Conservation (phyloP, 2,888 invertebrate genomes). For the Metellina segmentata region DNA sequence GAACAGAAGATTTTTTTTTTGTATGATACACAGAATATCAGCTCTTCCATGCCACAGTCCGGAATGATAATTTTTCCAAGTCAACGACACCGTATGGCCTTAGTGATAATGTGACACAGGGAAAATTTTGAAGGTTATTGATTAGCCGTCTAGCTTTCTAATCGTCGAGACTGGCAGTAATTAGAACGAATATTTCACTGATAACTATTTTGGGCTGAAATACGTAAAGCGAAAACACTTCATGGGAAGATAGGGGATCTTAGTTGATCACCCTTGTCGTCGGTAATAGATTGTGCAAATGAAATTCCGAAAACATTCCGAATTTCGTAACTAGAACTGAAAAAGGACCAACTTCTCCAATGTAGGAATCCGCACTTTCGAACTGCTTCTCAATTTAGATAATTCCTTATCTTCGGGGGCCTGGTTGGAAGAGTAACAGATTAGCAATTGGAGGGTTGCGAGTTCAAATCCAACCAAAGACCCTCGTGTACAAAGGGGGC, state of each 20-base stretch:
- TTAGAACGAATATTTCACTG: slow-evolving; percentile 5
- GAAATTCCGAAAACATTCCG: no score
- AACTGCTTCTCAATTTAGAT: no score
- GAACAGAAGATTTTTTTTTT: slow-evolving; percentile 28
- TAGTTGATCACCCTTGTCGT: neutral
- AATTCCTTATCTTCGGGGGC: no score
- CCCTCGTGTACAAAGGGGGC: no score
- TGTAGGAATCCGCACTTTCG: no score
- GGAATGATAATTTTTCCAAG: slow-evolving; percentile 35
- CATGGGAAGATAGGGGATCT: slow-evolving; percentile 1
- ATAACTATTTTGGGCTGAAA: slow-evolving; percentile 29
- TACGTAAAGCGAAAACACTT: slow-evolving; percentile 43
- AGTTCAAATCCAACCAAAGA: no score
- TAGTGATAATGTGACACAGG: slow-evolving; percentile 43
- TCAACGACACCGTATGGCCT: slow-evolving; percentile 65
- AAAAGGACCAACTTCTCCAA: no score
- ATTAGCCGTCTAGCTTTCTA: slow-evolving; percentile 60
- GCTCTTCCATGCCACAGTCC: slow-evolving; percentile 9
- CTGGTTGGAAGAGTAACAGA: no score
- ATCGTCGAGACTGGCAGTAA: slow-evolving; percentile 38
- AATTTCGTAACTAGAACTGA: no score
- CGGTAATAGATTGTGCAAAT: no score
- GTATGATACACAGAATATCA: slow-evolving; percentile 20
- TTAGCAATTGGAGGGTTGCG: no score
- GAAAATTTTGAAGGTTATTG: slow-evolving; percentile 47